Base-by-base conservation (phyloP, 2,888 invertebrate genomes). In the Coelinius sp. region DNA sequence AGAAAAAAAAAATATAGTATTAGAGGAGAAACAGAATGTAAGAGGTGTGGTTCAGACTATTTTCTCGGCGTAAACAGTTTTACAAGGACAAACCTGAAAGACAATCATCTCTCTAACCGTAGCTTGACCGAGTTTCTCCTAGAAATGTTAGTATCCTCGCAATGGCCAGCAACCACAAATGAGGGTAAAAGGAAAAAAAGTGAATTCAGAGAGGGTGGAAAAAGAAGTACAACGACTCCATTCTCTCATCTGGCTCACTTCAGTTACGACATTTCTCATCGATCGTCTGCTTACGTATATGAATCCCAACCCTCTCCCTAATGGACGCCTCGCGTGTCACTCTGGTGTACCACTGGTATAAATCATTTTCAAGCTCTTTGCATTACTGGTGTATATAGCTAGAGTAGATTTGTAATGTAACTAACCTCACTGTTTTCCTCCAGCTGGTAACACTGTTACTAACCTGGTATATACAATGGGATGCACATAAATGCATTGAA, bases 261-360 rank as follows among this genome's bases (percentile, higher is more conserved):
- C 10, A 59, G 59, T 59, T 35, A 63, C 52, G 71, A 53, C 68
- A 76, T 70, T 72, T 63, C 46, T 69, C 56, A 78, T 76, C 78
- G 78, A 78, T 77, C 73, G 70, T 63, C 78, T 81, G 81, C 82
- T 81, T 80, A 80, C 81, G 80, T 78, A 78, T 80, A 78, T 80
- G 80, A 79, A 78, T 75, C 79, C 44, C 75, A 69, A 71, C 76
- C 53, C 71, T n/a, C n/a, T n/a, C n/a, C 76, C 75, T 84, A 84
- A 84, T 84, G 82, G 74, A 78, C 77, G 80, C 79, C 80, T 84
- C 80, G 84, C 84, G 82, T 84, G 84, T 82, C 83, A 81, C 80
- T 78, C 77, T 70, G 41, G 59, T 64, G 35, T 66, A 71, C 73
- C 64, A 68, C 74, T 75, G 68, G 75, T 76, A 78, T 79, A 75